A percentile compares a stretch with the other conserved stretches of the same genome.
phyloP scores from a whole-genome alignment of 2,888 invertebrate species.

The Oxycera nigricornis region DNA sequence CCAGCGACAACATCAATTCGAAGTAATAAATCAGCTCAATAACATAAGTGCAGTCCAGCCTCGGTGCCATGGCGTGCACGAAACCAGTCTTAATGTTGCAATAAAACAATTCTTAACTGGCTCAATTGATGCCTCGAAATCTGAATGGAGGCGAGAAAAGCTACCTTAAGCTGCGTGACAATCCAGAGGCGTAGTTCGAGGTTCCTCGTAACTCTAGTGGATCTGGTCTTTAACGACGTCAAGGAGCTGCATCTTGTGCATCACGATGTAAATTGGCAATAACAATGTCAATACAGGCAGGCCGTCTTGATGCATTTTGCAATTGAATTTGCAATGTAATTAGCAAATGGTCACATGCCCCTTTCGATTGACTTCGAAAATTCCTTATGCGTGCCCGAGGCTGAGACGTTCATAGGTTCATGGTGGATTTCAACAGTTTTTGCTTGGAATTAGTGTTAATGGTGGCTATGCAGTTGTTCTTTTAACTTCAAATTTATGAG shows the following conservation, averaged over 20 bases:
- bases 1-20: slow-evolving; percentile 8
- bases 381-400: neutral
- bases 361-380: slow-evolving; percentile 12
- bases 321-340: slow-evolving; percentile 20
- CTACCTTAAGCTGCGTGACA: neutral
- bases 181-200: neutral
- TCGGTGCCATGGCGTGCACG: neutral
- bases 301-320: neutral
- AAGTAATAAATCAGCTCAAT: slow-evolving; percentile 34
- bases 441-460: no score
- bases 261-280: neutral
- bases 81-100: neutral
- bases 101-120: slow-evolving; percentile 37
- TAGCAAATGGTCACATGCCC: slow-evolving; percentile 24
- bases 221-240: no score
- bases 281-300: neutral
- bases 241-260: neutral
- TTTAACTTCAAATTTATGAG: no score
- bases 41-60: slow-evolving; percentile 18
- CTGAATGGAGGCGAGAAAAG: slow-evolving; percentile 25
- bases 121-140: slow-evolving; percentile 31
- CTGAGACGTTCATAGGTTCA: no score
- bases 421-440: no score
- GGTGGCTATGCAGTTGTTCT: no score
- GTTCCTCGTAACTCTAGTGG: neutral